Base-by-base conservation (phyloP, 2,888 invertebrate species). In the Tricholauxania praeusta region DNA sequence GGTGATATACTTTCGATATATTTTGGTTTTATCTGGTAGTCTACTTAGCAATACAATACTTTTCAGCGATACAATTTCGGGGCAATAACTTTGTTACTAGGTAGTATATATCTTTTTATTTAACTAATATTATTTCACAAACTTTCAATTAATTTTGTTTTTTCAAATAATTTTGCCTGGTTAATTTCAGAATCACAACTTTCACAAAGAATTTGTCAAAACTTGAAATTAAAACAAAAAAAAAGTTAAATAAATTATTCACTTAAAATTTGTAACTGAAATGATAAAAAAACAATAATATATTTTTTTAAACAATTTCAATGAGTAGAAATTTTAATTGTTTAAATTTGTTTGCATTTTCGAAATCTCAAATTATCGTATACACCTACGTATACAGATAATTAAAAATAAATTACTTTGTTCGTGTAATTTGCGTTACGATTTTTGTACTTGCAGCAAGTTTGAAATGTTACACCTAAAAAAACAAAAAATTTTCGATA, bases 401-500 rank as follows among this genome's bases (percentile, higher is more conserved):
- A 48, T 49, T 60, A 59, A n/a, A 51, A 28, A 60, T 39, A 57
- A 62, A 62, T 47, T 71, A 63, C 71, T 71, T 71, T 71, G 71
- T 71, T 71, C 64, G 71, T 71, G 64, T 39, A 71, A 60, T 71
- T 71, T 64, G 71, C 71, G 71, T 64, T 71, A 64, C 63, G 71
- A 62, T 70, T 47, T 67, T 64, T 64, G 71, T 71, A 55, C 71
- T 64, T 64, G 64, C 64, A 71, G 71, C 62, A 22, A 70, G 70
- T 70, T 70, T 70, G 67, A 67, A 67, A 67, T 67, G 67, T 55
- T 67, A 19, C 67, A 55, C 67, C 49, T 28, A 52, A 64, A 10
- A 67, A 65, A 65, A n/a, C n/a, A n/a, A 53, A 28, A 22, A 51
- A 65, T 52, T 39, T 66, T 7, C 22, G 12, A 22, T 51, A 51